Percentiles rank a stretch among this genome's conserved stretches.
Evolutionary conservation across 2,113 vertebrate species (phyloP).

Genomic region (Zosterops hypoxanthus): DNA sequence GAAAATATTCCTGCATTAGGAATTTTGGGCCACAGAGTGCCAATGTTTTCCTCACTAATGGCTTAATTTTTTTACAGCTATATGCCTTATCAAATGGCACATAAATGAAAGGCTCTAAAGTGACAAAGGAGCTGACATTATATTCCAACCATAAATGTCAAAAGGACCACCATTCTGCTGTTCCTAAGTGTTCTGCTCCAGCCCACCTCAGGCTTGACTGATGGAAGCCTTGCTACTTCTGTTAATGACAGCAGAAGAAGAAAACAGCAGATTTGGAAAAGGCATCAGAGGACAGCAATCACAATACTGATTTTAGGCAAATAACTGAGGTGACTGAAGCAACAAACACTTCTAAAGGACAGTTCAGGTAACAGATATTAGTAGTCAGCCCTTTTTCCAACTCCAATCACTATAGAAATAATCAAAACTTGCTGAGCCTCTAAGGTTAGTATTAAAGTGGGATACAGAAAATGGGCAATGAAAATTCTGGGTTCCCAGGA

Average conservation of each 20-base stretch:
- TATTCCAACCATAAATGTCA: neutral
- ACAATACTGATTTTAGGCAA: neutral
- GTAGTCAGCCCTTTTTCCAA: neutral
- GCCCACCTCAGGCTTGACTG: neutral
- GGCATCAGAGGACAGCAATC: neutral
- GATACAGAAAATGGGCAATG: neutral
- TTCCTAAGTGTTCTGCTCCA: neutral
- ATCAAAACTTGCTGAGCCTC: neutral
- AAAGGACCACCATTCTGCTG: neutral
- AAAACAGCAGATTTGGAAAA: neutral
- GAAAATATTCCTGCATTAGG: neutral
- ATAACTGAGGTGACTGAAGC: neutral
- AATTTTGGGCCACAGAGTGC: neutral
- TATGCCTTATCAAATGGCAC: neutral
- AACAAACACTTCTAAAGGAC: neutral
- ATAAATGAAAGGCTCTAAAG: neutral
- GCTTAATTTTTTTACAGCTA: neutral
- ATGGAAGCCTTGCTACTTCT: neutral
- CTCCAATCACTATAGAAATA: neutral
- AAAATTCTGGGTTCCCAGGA: neutral
- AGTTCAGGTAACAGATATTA: neutral
- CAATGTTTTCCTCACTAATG: neutral
- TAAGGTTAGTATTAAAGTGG: neutral
- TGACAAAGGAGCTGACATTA: neutral
- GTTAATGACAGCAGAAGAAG: neutral